Evolutionary conservation across 2,113 vertebrate species (phyloP).

Genomic region (Ochotona princeps): DNA sequence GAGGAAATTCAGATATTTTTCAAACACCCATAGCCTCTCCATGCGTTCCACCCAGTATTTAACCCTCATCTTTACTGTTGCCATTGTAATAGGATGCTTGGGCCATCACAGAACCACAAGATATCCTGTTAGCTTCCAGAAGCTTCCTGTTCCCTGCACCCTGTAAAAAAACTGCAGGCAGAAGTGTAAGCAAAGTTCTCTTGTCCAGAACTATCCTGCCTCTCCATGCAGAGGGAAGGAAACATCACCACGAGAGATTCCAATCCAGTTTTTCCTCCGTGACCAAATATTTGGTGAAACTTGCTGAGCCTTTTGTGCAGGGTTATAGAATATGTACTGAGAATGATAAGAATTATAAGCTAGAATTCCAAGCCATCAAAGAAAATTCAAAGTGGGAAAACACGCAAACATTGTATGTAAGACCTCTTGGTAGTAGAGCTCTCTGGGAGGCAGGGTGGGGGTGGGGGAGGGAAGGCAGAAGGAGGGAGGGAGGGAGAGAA

Average conservation of each 20-base stretch:
- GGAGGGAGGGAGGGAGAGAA: not conserved
- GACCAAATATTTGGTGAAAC: not conserved
- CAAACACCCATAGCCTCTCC: not conserved
- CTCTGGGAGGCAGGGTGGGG: too few species aligned
- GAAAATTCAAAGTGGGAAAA: not conserved
- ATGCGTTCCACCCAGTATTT: not conserved
- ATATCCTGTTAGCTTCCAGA: not conserved
- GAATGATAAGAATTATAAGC: not conserved
- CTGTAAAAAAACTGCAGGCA: not conserved
- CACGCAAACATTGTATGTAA: not conserved
- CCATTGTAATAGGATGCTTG: not conserved
- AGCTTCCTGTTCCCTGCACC: not conserved
- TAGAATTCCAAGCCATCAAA: not conserved
- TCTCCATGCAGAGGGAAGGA: not conserved
- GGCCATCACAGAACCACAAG: not conserved
- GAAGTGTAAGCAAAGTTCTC: not conserved
- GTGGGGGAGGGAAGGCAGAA: too few species aligned
- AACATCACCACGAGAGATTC: not conserved
- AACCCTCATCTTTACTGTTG: not conserved
- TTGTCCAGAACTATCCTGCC: not conserved
- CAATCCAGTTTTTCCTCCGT: not conserved
- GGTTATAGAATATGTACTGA: not conserved
- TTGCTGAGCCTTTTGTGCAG: not conserved
- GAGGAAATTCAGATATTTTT: not conserved
- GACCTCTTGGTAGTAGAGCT: too few species aligned